Percentiles rank a stretch among this genome's conserved stretches.
These are phyloP conservation scores for Ochropleura plecta DNA, from an alignment of 2,888 invertebrate genomes.

Conservation along the genomic window DNA sequence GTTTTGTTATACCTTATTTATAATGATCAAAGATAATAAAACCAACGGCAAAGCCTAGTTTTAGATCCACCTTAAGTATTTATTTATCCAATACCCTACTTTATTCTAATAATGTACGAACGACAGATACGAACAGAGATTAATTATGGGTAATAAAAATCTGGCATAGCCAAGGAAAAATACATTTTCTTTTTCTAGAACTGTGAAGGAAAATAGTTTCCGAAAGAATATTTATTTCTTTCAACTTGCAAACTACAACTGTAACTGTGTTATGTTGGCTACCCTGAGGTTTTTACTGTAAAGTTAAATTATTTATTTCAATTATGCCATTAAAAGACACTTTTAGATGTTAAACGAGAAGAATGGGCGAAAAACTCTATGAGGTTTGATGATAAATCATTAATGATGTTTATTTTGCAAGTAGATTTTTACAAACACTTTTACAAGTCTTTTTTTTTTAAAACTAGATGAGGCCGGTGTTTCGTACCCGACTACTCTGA, in stretches of 20 bases:
- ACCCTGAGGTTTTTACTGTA: neutral
- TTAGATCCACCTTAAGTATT: neutral
- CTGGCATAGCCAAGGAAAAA: too few species aligned
- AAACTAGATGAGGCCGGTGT: too few species aligned
- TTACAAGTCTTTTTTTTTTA: too few species aligned
- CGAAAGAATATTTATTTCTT: neutral
- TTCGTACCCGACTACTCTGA: too few species aligned
- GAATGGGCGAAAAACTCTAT: neutral
- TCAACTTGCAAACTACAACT: neutral
- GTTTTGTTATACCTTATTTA: neutral
- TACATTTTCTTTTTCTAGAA: neutral
- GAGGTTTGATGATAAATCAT: too few species aligned
- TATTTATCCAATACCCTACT: too few species aligned
- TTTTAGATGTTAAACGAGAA: neutral
- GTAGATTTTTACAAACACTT: too few species aligned
- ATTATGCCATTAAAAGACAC: neutral
- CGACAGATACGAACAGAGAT: too few species aligned
- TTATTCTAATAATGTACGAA: too few species aligned
- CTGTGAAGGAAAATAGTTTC: neutral
- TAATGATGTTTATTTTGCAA: too few species aligned
- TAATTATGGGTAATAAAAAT: too few species aligned
- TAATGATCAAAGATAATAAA: neutral
- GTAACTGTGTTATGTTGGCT: neutral
- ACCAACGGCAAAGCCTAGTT: neutral
- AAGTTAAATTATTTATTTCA: neutral